phyloP scores from a whole-genome alignment of 2,797 vertebrate species.

The Gila robusta region DNA sequence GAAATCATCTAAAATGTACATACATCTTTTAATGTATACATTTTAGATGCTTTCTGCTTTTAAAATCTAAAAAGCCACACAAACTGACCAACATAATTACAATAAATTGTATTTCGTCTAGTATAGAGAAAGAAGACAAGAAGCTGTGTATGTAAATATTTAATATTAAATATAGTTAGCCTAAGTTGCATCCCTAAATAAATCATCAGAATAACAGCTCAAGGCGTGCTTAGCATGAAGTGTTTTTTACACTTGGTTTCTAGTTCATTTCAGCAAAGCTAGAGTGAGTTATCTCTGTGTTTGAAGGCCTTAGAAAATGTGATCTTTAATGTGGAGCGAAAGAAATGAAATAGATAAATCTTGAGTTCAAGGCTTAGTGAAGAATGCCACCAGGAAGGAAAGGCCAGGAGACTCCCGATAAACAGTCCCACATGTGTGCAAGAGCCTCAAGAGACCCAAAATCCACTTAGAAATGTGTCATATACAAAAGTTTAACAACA shows the following conservation, averaged over 20 bases:
- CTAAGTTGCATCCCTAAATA: not conserved
- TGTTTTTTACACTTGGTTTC: not conserved
- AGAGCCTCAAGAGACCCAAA: slow-evolving; percentile 34
- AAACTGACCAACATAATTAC: not conserved
- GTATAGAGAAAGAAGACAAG: not conserved
- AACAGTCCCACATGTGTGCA: slow-evolving; percentile 63
- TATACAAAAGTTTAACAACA: not conserved
- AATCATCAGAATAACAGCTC: not conserved
- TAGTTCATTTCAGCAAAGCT: not conserved
- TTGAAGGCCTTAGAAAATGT: not conserved
- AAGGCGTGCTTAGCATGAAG: not conserved
- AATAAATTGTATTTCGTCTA: not conserved
- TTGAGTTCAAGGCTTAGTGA: slow-evolving; percentile 42
- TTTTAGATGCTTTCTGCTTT: not conserved
- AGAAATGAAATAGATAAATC: slow-evolving; percentile 20
- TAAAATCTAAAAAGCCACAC: not conserved
- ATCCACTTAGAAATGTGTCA: slow-evolving; percentile 7
- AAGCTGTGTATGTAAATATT: not conserved
- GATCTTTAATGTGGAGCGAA: not conserved
- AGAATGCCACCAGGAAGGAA: slow-evolving; percentile 66
- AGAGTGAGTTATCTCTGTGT: slow-evolving; percentile 12
- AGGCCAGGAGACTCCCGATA: slow-evolving; percentile 44
- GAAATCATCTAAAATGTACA: no score
- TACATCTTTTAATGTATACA: not conserved
- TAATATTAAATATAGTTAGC: no score